Conservation (phyloP, 1,140 invertebrate species). For the Drosophila seguyi region DNA sequence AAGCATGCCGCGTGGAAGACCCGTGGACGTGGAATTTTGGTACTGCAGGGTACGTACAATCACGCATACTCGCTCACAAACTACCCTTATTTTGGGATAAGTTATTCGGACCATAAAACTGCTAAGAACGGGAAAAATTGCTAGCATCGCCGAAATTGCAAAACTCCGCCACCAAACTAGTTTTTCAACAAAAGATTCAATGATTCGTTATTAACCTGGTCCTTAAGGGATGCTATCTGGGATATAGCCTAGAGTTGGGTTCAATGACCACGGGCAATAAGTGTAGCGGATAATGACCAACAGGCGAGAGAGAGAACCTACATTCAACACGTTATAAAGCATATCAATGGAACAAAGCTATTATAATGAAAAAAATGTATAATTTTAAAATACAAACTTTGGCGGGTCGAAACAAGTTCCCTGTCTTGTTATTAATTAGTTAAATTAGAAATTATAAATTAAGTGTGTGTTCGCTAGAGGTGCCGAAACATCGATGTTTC, state of each 20-base stretch:
- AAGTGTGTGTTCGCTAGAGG: no score
- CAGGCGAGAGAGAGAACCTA: neutral
- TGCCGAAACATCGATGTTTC: no score
- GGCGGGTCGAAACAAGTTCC: no score
- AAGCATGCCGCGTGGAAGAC: no score
- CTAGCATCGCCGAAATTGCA: constrained; percentile 54
- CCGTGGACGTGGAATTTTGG: no score
- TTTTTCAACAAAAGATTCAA: constrained; percentile 21
- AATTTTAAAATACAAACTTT: no score
- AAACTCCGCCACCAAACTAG: constrained; percentile 56
- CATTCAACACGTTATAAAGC: no score
- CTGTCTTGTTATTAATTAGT: no score
- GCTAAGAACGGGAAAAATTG: constrained; percentile 13
- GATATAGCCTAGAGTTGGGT: constrained; percentile 23
- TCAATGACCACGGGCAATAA: constrained; percentile 57
- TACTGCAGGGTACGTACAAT: no score
- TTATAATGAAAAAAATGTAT: no score
- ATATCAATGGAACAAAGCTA: no score
- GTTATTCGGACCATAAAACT: constrained; percentile 2
- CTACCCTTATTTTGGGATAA: constrained; percentile 41
- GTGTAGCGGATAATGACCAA: neutral
- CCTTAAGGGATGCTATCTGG: constrained; percentile 63
- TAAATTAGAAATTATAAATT: no score
- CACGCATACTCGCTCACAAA: constrained; percentile 16
- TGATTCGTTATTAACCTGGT: constrained; percentile 46